Evolutionary conservation across 2,797 vertebrate genomes (phyloP).

Genomic region (Sarcoramphus papa): DNA sequence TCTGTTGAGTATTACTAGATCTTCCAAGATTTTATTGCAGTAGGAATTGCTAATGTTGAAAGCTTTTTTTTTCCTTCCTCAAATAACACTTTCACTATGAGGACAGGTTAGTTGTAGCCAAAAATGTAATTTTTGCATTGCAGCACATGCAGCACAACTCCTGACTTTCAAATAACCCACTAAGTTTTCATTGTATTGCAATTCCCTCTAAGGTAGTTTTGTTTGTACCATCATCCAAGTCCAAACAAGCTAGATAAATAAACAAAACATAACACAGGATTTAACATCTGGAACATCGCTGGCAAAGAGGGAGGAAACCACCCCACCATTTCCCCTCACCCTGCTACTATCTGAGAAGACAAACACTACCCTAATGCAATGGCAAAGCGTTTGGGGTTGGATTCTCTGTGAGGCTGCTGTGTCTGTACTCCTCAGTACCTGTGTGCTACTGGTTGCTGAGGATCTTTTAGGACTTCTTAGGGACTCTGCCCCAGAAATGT

Average conservation of each 20-base stretch:
- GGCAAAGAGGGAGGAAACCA: background rate
- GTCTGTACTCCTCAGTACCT: background rate
- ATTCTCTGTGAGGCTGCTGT: background rate
- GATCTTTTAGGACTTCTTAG: too few species aligned
- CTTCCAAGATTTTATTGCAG: background rate
- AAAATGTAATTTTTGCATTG: background rate
- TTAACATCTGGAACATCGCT: background rate
- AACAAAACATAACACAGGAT: background rate
- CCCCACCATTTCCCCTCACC: fast-evolving
- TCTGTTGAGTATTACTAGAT: background rate
- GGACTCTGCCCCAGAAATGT: background rate
- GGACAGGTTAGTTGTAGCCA: background rate
- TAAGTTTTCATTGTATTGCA: background rate
- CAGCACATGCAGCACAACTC: background rate
- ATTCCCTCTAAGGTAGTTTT: background rate
- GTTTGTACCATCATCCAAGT: background rate
- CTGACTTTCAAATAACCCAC: background rate
- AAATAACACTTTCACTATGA: background rate
- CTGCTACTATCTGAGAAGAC: fast-evolving
- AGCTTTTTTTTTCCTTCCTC: background rate
- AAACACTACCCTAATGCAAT: too few species aligned
- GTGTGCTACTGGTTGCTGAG: background rate
- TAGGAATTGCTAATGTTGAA: background rate
- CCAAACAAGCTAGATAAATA: background rate
- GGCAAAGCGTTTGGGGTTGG: background rate